Percentiles rank a stretch among this genome's conserved stretches.
phyloP scores from a whole-genome alignment of 1,140 invertebrate species.

The Zaprionus camerounensis region DNA sequence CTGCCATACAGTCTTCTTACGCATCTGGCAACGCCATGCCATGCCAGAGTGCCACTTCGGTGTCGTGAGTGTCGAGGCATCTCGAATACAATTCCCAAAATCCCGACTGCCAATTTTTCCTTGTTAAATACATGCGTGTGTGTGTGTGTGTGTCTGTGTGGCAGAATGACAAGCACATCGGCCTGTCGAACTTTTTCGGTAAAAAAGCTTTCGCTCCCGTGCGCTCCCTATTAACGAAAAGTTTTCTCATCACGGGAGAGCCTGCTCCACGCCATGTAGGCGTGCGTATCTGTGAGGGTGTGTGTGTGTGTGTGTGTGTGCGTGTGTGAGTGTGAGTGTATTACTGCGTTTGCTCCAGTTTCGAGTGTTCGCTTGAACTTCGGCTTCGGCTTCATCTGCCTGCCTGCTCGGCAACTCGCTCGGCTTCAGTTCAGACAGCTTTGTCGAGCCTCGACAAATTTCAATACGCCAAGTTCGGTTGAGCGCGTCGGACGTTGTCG shows the following conservation, averaged over 20 bases:
- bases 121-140: conserved; percentile 55
- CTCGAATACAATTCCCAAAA: conserved; percentile 69
- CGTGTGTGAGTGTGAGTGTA: conserved; percentile 18
- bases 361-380: conserved; percentile 30
- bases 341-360: conserved; percentile 74
- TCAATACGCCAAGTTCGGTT: conserved; percentile 82
- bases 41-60: conserved; percentile 1
- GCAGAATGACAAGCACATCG: conserved; percentile 29
- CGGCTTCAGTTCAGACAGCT: conserved; percentile 36
- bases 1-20: conserved; percentile 26
- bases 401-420: conserved; percentile 18
- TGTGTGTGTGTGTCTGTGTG: background rate
- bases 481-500: conserved; percentile 80
- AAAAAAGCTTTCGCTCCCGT: conserved; percentile 73
- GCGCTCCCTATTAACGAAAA: conserved; percentile 42
- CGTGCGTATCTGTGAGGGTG: conserved; percentile 14
- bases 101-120: conserved; percentile 77
- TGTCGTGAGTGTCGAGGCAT: conserved; percentile 37
- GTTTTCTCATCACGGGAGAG: conserved; percentile 53
- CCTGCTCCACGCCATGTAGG: background rate
- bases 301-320: conserved; percentile 7
- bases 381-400: conserved; percentile 17
- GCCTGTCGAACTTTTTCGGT: conserved; percentile 55
- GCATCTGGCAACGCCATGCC: conserved; percentile 67
- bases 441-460: conserved; percentile 53